Conservation (phyloP, 2,888 invertebrate genomes). For the Loripinus fragilis region DNA sequence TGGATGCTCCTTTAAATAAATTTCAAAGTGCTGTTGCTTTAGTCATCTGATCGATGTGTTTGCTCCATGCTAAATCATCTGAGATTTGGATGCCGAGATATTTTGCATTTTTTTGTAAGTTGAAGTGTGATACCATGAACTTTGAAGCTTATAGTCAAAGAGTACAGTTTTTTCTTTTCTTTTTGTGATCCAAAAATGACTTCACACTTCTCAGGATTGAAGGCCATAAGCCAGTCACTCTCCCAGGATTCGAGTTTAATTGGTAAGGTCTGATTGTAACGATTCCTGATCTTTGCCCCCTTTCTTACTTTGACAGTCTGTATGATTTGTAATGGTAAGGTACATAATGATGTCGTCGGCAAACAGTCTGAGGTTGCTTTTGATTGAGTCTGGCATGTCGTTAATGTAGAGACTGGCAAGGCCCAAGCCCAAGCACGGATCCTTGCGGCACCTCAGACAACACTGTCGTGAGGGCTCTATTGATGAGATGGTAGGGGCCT, state of each 20-base stretch:
- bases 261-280: background rate
- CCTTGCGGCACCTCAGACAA: too few relatives aligned
- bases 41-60: constrained; percentile 8
- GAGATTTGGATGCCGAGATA: background rate
- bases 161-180: background rate
- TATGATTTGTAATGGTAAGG: background rate
- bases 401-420: too few relatives aligned
- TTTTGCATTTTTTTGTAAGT: constrained; percentile 11
- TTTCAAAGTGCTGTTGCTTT: constrained; percentile 4
- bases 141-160: constrained; percentile 14
- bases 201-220: constrained; percentile 26
- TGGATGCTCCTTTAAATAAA: constrained; percentile 9
- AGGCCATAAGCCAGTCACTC: constrained; percentile 10
- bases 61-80: background rate
- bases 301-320: background rate
- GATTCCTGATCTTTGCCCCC: too few relatives aligned
- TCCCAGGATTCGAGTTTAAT: background rate
- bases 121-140: constrained; percentile 3
- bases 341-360: constrained; percentile 23
- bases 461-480: too few relatives aligned
- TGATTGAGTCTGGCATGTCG: constrained; percentile 2
- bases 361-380: constrained; percentile 21
- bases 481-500: too few relatives aligned
- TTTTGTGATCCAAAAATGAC: constrained; percentile 8
- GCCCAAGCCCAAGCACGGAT: too few relatives aligned